Conservation (phyloP, 2,888 invertebrate genomes). For the Dorcus hopei region DNA sequence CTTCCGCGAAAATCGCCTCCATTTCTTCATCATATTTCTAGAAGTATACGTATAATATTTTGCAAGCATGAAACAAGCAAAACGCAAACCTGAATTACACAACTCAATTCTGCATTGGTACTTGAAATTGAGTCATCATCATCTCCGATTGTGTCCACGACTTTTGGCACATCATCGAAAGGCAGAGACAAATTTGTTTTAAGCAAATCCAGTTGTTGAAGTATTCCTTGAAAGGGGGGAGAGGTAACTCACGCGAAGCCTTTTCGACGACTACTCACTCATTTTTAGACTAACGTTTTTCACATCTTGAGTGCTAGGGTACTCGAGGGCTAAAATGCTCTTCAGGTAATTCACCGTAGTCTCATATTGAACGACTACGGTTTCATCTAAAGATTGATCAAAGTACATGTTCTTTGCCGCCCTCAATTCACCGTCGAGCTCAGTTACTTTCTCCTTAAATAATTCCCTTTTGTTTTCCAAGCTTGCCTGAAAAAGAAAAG, state of each 20-base stretch:
- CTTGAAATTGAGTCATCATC: neutral
- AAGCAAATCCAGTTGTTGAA: slow-evolving; percentile 1
- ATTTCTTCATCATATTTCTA: slow-evolving; percentile 18
- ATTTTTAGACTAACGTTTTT: neutral
- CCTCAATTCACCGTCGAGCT: neutral
- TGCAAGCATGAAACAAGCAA: neutral
- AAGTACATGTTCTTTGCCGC: neutral
- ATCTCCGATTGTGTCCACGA: neutral
- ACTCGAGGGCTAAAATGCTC: neutral
- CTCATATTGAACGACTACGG: neutral
- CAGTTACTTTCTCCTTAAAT: neutral
- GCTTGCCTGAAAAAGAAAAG: neutral
- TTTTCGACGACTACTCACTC: neutral
- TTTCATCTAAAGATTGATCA: neutral
- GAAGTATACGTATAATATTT: slow-evolving; percentile 1
- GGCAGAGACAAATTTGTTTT: slow-evolving; percentile 7
- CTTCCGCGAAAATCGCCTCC: slow-evolving; percentile 1
- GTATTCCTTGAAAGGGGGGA: slow-evolving; percentile 1
- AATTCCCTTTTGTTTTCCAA: neutral
- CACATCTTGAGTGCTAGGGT: neutral
- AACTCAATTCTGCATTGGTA: neutral
- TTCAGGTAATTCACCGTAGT: neutral
- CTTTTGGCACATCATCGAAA: neutral
- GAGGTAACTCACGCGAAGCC: neutral
- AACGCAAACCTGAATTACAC: neutral